Evolutionary conservation across 2,113 vertebrate species (phyloP).

Genomic region (Felis chaus): DNA sequence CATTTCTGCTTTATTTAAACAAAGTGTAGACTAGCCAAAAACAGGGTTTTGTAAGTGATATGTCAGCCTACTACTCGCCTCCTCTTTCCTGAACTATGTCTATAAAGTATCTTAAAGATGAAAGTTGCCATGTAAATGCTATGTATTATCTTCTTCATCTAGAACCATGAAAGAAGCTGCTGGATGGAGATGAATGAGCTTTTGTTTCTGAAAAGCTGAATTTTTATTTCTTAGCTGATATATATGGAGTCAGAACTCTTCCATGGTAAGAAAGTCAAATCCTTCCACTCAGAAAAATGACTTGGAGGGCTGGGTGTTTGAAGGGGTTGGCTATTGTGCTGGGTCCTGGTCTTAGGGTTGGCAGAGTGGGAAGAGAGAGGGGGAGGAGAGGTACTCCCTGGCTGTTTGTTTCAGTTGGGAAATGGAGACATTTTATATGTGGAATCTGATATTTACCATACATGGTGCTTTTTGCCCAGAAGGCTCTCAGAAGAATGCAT

Average conservation of each 20-base stretch:
- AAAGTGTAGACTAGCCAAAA: neutral
- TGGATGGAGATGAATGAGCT: neutral
- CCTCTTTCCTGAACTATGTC: neutral
- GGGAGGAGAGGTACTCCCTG: neutral
- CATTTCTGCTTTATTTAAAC: neutral
- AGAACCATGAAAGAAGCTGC: neutral
- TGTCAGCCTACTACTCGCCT: neutral
- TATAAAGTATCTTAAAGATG: neutral
- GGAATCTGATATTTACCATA: slow-evolving; percentile 40
- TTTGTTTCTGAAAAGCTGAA: neutral
- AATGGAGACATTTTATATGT: neutral
- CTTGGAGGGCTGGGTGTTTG: neutral
- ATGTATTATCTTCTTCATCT: neutral
- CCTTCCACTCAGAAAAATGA: neutral
- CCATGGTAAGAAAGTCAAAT: neutral
- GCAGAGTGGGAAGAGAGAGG: neutral
- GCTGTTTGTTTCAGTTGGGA: slow-evolving; percentile 24
- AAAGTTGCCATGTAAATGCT: neutral
- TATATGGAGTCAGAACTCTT: neutral
- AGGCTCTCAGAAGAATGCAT: slow-evolving; percentile 38
- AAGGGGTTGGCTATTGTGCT: neutral
- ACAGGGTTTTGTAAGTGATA: neutral
- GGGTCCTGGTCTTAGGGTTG: neutral
- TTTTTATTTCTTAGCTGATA: neutral
- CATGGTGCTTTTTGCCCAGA: slow-evolving; percentile 47